Conservation (phyloP, 2,888 invertebrate genomes). For the Ellobium chinense region DNA sequence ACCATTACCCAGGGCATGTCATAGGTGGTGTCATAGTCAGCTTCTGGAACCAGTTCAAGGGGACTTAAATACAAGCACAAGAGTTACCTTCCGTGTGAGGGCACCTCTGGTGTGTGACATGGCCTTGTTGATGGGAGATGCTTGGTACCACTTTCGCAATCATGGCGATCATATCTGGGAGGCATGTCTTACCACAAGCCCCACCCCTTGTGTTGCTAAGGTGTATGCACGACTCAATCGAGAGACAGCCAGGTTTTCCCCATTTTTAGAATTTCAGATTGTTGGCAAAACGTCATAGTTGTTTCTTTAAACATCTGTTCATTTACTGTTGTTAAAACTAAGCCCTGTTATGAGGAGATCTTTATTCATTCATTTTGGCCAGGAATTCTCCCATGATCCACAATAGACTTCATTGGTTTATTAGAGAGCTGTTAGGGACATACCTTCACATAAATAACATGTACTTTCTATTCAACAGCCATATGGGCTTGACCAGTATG, state of each 20-base stretch:
- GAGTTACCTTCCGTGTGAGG: constrained; percentile 72
- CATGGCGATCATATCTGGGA: constrained; percentile 71
- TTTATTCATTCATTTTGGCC: too few relatives aligned
- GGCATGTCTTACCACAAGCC: constrained; percentile 65
- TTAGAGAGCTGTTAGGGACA: too few relatives aligned
- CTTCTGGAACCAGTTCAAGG: constrained; percentile 72
- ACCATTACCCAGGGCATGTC: constrained; percentile 71
- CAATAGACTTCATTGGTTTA: too few relatives aligned
- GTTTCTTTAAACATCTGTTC: too few relatives aligned
- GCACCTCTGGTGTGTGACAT: constrained; percentile 73
- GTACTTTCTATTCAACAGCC: too few relatives aligned
- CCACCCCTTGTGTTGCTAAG: constrained; percentile 62
- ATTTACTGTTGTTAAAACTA: too few relatives aligned
- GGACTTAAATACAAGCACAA: constrained; percentile 65
- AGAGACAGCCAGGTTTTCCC: constrained; percentile 68
- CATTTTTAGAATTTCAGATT: constrained; percentile 69
- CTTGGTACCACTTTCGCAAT: constrained; percentile 74
- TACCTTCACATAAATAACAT: too few relatives aligned
- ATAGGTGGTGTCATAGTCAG: constrained; percentile 71
- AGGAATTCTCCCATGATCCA: too few relatives aligned
- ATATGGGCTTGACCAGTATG: too few relatives aligned
- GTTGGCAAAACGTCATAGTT: constrained; percentile 32
- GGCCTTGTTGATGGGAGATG: constrained; percentile 71
- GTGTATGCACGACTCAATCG: constrained; percentile 68
- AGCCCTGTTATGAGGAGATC: too few relatives aligned